Conservation (phyloP, 2,797 vertebrate species). For the Glyptemys insculpta region DNA sequence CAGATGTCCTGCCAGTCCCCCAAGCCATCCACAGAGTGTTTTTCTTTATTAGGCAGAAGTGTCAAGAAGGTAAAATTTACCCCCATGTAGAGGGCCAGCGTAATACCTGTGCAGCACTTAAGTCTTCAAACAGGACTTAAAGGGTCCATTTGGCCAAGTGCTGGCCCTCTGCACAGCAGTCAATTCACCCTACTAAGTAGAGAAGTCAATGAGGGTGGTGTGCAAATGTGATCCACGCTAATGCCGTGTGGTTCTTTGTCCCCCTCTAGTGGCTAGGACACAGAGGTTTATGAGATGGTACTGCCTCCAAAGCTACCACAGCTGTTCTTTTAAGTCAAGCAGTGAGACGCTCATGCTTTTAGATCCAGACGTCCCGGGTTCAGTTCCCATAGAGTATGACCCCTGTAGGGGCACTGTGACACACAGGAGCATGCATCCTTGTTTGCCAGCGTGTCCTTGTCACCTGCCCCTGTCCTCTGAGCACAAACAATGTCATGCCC, state of each 20-base stretch:
- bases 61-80: not conserved
- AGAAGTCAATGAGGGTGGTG: not conserved
- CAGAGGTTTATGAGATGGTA: not conserved
- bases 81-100: not conserved
- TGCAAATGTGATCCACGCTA: not conserved
- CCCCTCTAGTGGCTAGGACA: not conserved
- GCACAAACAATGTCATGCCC: not conserved
- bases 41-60: not conserved
- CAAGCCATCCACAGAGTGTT: not conserved
- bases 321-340: not conserved
- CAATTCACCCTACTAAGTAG: not conserved
- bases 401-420: not conserved
- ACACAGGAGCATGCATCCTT: accelerated
- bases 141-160: not conserved
- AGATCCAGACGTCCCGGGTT: not conserved
- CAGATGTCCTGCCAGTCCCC: not conserved
- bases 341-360: not conserved
- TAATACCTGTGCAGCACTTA: not conserved
- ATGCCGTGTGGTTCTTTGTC: accelerated
- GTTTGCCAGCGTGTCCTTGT: not conserved
- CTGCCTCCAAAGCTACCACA: not conserved
- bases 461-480: not conserved
- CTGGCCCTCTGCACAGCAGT: not conserved
- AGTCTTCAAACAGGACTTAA: constrained; percentile 30
- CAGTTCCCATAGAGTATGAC: not conserved